Evolutionary conservation across 2,113 vertebrate genomes (phyloP), one percentile per base, ranked within the genome.

Genomic region (Cebus imitator): DNA sequence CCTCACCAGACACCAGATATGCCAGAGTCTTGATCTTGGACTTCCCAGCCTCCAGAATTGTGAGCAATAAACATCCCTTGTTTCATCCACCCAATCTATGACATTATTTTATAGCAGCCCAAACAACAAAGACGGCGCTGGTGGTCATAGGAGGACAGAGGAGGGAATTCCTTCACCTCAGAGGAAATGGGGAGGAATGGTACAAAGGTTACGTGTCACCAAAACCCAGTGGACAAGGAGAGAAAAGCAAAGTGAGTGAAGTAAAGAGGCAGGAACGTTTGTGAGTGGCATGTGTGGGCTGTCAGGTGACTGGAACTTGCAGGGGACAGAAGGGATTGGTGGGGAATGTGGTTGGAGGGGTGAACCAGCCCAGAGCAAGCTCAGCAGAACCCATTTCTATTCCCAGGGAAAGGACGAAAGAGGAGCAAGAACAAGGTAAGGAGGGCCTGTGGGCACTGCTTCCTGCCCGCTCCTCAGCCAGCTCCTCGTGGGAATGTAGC

Each of bases 171-270:
- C 64, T 61, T 52, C 16, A 6, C 40, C 57, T n/a, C 0, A 7
- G 66, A 58, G 64, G 37, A 61, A n/a, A 66, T 5, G 20, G 48
- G 17, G 43, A 72, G 27, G 58, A 32, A 16, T 0, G 4, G 25
- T 2, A 17, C 10, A 1, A 58, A 14, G 30, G 0, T 3, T 21
- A n/a, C 45, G 9, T 23, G 45, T 52, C 21, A 0, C 3, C 17
- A 3, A 35, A 55, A 40, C 68, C 8, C 12, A 37, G 12, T 5
- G 81, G 45, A 32, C 8, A 20, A 48, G 66, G 64, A 21, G 0
- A 73, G 57, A 64, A 55, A 21, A n/a, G 52, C n/a, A 55, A 13
- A 43, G 5, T 21, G 82, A 61, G 25, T 40, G 25, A 66, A 79
- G 17, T 10, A 55, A 73, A 52, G 12, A 23, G 17, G 6, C 8